Conservation (phyloP, 2,888 invertebrate species). For the Noctua janthe region DNA sequence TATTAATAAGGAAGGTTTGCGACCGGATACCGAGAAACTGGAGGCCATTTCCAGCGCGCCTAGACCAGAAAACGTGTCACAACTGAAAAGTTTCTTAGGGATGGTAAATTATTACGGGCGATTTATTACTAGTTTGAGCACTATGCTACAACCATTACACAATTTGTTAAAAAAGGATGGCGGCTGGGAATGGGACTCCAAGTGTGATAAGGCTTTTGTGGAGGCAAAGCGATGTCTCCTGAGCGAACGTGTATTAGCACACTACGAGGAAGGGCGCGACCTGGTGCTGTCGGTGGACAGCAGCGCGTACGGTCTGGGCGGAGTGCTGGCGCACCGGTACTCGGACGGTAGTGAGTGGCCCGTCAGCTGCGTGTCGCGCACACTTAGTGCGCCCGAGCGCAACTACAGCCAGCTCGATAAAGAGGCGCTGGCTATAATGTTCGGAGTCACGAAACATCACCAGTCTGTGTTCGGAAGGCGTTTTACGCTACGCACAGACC, state of each 20-base stretch:
- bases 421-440: too few relatives aligned
- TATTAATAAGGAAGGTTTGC: not conserved
- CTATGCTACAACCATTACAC: not conserved
- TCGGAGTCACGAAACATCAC: not conserved
- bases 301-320: constrained; percentile 4
- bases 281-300: constrained; percentile 7
- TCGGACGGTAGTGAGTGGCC: not conserved
- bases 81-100: not conserved
- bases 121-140: constrained; percentile 1
- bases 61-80: too few relatives aligned
- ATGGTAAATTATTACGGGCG: constrained; percentile 13
- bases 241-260: not conserved
- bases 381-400: not conserved
- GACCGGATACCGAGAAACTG: not conserved
- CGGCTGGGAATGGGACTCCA: too few relatives aligned
- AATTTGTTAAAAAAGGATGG: not conserved
- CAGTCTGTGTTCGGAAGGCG: not conserved
- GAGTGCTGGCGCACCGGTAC: not conserved
- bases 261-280: constrained; percentile 11
- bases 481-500: not conserved
- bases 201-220: not conserved
- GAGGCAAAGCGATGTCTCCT: constrained; percentile 1
- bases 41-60: too few relatives aligned
- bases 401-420: too few relatives aligned
- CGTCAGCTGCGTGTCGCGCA: not conserved